These are phyloP conservation scores for Hymenopus coronatus DNA, from an alignment of 2,888 invertebrate genomes.

Conservation along the genomic window DNA sequence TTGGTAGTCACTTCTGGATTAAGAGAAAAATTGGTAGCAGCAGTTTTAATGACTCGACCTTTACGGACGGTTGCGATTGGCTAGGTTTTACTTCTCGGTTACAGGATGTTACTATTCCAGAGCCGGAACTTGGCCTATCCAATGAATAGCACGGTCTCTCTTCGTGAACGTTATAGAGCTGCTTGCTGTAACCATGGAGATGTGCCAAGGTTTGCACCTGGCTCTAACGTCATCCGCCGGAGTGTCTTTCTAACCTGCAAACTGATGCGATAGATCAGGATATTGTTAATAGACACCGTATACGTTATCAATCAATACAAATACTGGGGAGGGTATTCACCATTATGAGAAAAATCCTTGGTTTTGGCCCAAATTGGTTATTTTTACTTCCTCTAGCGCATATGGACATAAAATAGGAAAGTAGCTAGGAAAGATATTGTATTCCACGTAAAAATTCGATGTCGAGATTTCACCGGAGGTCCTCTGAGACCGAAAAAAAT, in stretches of 20 bases:
- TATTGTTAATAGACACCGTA: too few species aligned
- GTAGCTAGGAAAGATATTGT: too few species aligned
- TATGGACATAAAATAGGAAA: too few species aligned
- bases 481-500: too few species aligned
- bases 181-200: neutral
- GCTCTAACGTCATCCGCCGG: neutral
- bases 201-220: neutral
- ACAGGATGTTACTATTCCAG: neutral
- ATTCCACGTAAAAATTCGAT: too few species aligned
- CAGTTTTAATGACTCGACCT: neutral
- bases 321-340: too few species aligned
- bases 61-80: neutral
- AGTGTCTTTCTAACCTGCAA: neutral
- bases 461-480: too few species aligned
- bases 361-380: too few species aligned
- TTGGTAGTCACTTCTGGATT: neutral
- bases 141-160: neutral
- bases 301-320: too few species aligned
- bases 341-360: too few species aligned
- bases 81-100: neutral
- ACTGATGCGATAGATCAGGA: neutral
- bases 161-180: neutral
- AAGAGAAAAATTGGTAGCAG: neutral
- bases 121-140: neutral
- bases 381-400: too few species aligned